Percentiles rank a stretch among this genome's conserved stretches.
Evolutionary conservation across 2,113 vertebrate species (phyloP).

Genomic region (Lophochroa leadbeateri): DNA sequence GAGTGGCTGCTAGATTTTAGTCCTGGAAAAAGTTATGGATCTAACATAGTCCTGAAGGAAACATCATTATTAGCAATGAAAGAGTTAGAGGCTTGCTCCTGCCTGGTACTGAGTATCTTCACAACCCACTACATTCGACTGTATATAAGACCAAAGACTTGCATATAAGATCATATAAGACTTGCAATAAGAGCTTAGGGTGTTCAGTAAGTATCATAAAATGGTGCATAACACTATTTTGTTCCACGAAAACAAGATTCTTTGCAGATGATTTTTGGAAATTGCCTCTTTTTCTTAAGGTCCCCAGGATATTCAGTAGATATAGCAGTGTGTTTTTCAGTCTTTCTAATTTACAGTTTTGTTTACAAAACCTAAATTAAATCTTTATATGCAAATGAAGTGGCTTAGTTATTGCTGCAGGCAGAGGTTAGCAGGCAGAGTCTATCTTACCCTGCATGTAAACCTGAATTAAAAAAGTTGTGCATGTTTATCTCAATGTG

Average conservation of each 20-base stretch:
- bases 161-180: background rate
- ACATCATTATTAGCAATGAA: background rate
- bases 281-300: background rate
- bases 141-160: background rate
- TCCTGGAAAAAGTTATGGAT: background rate
- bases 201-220: background rate
- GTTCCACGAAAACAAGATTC: conserved; percentile 9
- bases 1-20: background rate
- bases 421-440: background rate
- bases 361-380: conserved; percentile 55
- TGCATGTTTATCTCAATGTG: background rate
- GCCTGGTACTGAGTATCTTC: background rate
- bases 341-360: conserved; percentile 19
- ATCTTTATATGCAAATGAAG: conserved; percentile 33
- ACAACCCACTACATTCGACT: background rate
- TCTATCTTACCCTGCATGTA: background rate
- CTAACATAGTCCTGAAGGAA: background rate
- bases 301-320: background rate
- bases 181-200: background rate
- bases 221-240: background rate
- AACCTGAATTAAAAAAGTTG: conserved; percentile 7
- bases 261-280: conserved; percentile 8
- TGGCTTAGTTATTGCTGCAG: conserved; percentile 17
- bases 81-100: background rate
- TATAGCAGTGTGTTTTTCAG: background rate